Percentiles rank a stretch among this genome's conserved stretches.
Evolutionary conservation across 2,797 vertebrate species (phyloP).

Genomic region (Oreochromis mossambicus): DNA sequence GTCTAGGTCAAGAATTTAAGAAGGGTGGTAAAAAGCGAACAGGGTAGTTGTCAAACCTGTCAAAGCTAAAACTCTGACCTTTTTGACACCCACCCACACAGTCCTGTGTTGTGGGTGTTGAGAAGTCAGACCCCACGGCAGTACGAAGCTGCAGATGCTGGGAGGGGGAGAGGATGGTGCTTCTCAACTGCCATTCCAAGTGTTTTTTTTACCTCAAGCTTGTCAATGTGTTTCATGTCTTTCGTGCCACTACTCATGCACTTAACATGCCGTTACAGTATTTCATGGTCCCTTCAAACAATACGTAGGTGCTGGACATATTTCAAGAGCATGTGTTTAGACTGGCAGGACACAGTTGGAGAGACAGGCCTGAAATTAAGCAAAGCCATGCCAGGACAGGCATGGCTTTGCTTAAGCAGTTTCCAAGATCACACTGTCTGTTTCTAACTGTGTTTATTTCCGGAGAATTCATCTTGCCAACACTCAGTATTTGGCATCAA

Average conservation of each 20-base stretch:
- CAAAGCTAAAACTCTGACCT: slow-evolving; percentile 39
- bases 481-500: not conserved
- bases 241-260: slow-evolving; percentile 7
- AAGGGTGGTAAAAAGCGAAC: not conserved
- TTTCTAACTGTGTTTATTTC: slow-evolving; percentile 26
- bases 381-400: slow-evolving; percentile 23
- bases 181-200: slow-evolving; percentile 36
- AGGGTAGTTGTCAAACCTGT: slow-evolving; percentile 43
- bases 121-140: slow-evolving; percentile 21
- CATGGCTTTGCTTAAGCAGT: not conserved
- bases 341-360: slow-evolving; percentile 36
- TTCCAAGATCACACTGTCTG: slow-evolving; percentile 4
- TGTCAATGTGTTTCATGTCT: slow-evolving; percentile 59
- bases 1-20: slow-evolving; percentile 45
- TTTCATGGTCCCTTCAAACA: slow-evolving; percentile 52
- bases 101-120: not conserved
- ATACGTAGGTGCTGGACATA: slow-evolving; percentile 45
- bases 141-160: slow-evolving; percentile 18
- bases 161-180: slow-evolving; percentile 16
- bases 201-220: slow-evolving; percentile 7
- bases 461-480: not conserved
- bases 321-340: slow-evolving; percentile 62
- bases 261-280: slow-evolving; percentile 30
- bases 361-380: slow-evolving; percentile 22
- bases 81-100: slow-evolving; percentile 41